Conservation (phyloP, 2,113 vertebrate species). For the Callocephalon fimbriatum region DNA sequence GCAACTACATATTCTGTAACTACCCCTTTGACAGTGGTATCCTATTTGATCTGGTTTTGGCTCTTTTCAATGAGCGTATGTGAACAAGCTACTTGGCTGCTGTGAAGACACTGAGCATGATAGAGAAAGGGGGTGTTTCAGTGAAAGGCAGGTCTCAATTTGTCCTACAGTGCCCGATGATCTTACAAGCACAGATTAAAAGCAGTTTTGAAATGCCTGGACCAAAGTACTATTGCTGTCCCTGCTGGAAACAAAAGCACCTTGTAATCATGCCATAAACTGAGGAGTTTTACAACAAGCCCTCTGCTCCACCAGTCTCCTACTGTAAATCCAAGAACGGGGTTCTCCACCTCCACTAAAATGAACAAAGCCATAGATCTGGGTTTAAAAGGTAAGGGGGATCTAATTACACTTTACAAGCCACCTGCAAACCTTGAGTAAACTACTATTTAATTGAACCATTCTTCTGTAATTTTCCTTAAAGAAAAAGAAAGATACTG, state of each 20-base stretch:
- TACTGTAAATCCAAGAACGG: neutral
- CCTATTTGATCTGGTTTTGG: neutral
- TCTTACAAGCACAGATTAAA: neutral
- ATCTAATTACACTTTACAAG: slow-evolving; percentile 61
- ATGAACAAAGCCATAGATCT: slow-evolving; percentile 25
- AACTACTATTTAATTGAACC: slow-evolving; percentile 44
- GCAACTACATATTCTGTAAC: neutral
- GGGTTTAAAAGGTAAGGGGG: slow-evolving; percentile 38
- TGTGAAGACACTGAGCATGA: neutral
- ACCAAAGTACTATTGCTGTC: neutral
- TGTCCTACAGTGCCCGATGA: neutral
- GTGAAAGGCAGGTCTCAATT: slow-evolving; percentile 8
- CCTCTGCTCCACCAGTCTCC: neutral
- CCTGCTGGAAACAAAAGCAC: slow-evolving; percentile 42
- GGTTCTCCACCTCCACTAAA: slow-evolving; percentile 1
- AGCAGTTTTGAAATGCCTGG: slow-evolving; percentile 11
- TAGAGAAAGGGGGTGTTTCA: neutral
- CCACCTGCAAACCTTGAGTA: slow-evolving; percentile 42
- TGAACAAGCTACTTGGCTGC: neutral
- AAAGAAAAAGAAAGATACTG: slow-evolving; percentile 17
- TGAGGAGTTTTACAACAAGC: neutral
- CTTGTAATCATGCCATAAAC: slow-evolving; percentile 20
- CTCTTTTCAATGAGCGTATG: neutral
- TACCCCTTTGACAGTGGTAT: neutral
- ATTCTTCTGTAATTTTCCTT: slow-evolving; percentile 43